These are phyloP conservation scores for Xestia sexstrigata DNA, from an alignment of 2,888 invertebrate genomes.

Conservation along the genomic window DNA sequence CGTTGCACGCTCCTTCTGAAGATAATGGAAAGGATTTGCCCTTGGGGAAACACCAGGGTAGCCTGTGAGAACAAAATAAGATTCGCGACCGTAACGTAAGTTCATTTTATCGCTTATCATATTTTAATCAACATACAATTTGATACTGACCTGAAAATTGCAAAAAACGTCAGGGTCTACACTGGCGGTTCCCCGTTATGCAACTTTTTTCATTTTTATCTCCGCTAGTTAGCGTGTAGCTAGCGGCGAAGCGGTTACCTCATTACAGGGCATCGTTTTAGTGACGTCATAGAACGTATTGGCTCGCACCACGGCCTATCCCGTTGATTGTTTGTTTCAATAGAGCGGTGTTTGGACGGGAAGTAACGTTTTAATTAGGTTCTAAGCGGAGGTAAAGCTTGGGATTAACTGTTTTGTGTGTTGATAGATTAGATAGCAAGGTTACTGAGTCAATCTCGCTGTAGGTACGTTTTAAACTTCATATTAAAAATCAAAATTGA, in stretches of 20 bases:
- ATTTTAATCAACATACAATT: too few species aligned
- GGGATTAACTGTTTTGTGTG: constrained; percentile 7
- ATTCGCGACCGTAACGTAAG: too few species aligned
- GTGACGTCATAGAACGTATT: constrained; percentile 18
- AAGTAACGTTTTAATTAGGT: constrained; percentile 37
- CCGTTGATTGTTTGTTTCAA: constrained; percentile 29
- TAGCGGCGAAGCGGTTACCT: background rate
- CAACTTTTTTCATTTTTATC: background rate
- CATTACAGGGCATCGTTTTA: constrained; percentile 22
- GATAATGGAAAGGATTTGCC: background rate
- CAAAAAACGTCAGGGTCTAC: too few species aligned
- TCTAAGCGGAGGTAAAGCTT: constrained; percentile 1
- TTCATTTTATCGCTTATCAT: too few species aligned
- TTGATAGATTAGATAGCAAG: constrained; percentile 4
- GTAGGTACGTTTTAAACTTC: background rate
- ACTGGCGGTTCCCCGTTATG: too few species aligned
- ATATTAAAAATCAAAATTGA: background rate
- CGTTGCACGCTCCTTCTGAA: background rate
- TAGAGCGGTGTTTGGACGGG: constrained; percentile 9
- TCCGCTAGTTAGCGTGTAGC: background rate
- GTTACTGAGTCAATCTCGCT: background rate
- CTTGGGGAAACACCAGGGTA: background rate
- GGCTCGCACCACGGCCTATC: background rate
- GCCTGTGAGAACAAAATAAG: too few species aligned
- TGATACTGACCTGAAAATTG: too few species aligned